Conservation (phyloP, 2,797 vertebrate genomes). For the Parauchenoglanis punctatus region DNA sequence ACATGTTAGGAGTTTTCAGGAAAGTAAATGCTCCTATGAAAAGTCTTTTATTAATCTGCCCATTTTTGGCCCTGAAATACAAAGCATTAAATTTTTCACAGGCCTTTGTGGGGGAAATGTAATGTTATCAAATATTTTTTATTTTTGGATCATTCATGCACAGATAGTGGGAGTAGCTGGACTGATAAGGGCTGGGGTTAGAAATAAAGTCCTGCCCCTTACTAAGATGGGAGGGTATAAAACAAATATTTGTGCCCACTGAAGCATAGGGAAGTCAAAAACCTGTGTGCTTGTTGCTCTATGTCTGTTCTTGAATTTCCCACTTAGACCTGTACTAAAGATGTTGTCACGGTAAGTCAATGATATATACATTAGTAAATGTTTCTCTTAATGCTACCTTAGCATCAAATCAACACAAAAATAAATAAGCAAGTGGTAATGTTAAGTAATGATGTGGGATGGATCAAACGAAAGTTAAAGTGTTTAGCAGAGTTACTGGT, state of each 20-base stretch:
- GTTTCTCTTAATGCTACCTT: constrained; percentile 10
- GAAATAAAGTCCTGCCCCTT: constrained; percentile 61
- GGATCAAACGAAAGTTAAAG: neutral
- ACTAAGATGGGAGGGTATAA: constrained; percentile 65
- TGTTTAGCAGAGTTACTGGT: neutral
- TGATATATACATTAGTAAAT: constrained; percentile 18
- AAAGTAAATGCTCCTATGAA: neutral
- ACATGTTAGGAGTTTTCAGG: neutral
- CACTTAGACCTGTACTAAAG: constrained; percentile 58
- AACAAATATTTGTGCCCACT: constrained; percentile 63
- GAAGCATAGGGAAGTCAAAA: constrained; percentile 65
- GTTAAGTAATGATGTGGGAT: neutral
- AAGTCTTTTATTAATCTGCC: neutral
- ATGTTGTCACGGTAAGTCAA: constrained; percentile 67
- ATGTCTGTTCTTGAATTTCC: constrained; percentile 61
- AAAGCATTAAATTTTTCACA: neutral
- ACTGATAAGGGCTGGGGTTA: constrained; percentile 53
- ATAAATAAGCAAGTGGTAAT: neutral
- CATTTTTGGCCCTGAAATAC: neutral
- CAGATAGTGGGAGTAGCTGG: constrained; percentile 35
- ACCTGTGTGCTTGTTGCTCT: constrained; percentile 56
- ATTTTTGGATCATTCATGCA: constrained; percentile 8
- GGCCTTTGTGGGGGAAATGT: neutral
- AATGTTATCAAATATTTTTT: neutral
- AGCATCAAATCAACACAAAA: neutral